Evolutionary conservation across 1,140 invertebrate genomes (phyloP), one percentile per base, ranked within the genome.

Genomic region (Drosophila virilis): DNA sequence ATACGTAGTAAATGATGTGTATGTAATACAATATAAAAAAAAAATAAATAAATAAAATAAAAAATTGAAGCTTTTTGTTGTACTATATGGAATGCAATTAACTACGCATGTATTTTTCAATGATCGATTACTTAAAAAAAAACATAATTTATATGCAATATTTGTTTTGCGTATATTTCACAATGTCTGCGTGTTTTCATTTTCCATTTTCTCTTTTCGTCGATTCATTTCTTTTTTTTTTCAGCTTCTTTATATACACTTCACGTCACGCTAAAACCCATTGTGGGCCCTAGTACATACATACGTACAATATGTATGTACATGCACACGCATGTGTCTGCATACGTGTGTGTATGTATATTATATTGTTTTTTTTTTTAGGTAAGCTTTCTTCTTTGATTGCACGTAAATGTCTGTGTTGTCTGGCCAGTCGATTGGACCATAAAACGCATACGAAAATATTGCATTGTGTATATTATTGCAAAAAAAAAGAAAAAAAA

Each of bases 211-310:
- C 80, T 83, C 77, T 76, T 83, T 76, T 68, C 55, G 64, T 78
- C 55, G 70, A 73, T 73, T 73, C 55, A 67, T 67, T 73, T 71
- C 46, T 74, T 58, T 38, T 50, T 76, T 68, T 67, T 57, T 84
- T 60, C 46, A 51, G 52, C 60, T 74, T 45, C 43, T 77, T 78
- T 83, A 70, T 88, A 83, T 79, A 80, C 79, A 83, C 79, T 83
- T 83, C 80, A 83, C 80, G 80, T 84, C 80, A 83, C 80, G 80
- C 80, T 79, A 78, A 82, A 82, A 72, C 80, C 80, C 80, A 74
- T 74, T 74, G 65, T 74, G 72, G 66, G 57, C 72, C 57, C 58
- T 58, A 55, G 66, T 69, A 52, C 57, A 67, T 48, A 64, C 57
- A 45, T 35, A 22, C 46, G 22, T 55, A 50, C 52, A 69, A 68